Conservation (phyloP, 1,140 invertebrate species). For the Drosophila bifasciata region DNA sequence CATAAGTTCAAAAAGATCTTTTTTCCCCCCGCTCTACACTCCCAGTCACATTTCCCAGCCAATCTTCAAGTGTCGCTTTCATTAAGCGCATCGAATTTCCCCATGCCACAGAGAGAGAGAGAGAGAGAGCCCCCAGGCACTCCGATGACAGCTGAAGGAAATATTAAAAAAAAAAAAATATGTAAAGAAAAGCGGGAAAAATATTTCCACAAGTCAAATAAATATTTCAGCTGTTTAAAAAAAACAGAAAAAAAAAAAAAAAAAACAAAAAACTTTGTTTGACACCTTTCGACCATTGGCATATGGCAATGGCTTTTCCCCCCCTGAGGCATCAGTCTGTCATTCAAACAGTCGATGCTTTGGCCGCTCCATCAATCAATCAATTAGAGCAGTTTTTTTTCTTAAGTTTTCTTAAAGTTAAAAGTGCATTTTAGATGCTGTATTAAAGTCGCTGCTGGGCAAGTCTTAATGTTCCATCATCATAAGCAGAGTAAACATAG, state of each 20-base stretch:
- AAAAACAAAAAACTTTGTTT: conserved; percentile 30
- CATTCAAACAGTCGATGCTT: conserved; percentile 43
- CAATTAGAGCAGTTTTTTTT: conserved; percentile 60
- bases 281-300: conserved; percentile 57
- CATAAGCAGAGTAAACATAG: conserved; percentile 76
- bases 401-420: too few relatives aligned
- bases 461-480: conserved; percentile 69
- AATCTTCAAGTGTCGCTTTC: conserved; percentile 65
- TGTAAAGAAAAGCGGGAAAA: conserved; percentile 32
- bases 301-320: conserved; percentile 51
- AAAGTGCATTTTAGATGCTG: conserved; percentile 62
- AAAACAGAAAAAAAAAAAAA: not conserved
- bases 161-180: conserved; percentile 23
- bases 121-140: too few relatives aligned
- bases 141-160: conserved; percentile 53
- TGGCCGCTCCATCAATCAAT: conserved; percentile 69
- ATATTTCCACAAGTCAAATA: conserved; percentile 61
- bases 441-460: conserved; percentile 40
- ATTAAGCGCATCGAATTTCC: conserved; percentile 75
- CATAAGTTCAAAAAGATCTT: conserved; percentile 15
- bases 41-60: conserved; percentile 12
- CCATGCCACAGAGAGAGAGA: too few relatives aligned
- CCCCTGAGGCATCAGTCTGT: conserved; percentile 10
- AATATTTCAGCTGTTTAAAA: conserved; percentile 51
- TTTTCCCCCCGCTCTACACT: conserved; percentile 4